A percentile compares a stretch with the other conserved stretches of the same genome.
These are phyloP conservation scores for Erpetoichthys calabaricus DNA, from an alignment of 2,797 vertebrate species.

Conservation along the genomic window DNA sequence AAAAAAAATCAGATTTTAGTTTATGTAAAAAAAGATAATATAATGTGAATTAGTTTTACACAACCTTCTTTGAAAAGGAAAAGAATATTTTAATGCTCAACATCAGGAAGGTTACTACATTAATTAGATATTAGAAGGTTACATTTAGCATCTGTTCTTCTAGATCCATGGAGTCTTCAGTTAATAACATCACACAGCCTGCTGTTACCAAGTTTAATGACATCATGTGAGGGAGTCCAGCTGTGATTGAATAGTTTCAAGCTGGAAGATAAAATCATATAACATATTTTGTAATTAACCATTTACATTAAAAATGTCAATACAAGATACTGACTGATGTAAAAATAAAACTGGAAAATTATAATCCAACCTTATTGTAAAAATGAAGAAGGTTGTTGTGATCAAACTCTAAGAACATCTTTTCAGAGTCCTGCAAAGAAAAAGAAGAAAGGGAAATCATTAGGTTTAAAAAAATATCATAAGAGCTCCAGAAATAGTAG, in stretches of 20 bases:
- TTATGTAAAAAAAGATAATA: too few species aligned
- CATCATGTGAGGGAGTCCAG: slow-evolving; percentile 70
- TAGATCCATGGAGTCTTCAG: neutral
- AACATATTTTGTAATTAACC: slow-evolving; percentile 12
- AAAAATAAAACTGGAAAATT: slow-evolving; percentile 6
- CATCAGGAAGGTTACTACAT: neutral
- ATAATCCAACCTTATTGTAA: slow-evolving; percentile 78
- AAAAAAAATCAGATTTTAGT: too few species aligned
- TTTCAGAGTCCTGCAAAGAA: slow-evolving; percentile 60
- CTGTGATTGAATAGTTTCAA: slow-evolving; percentile 69
- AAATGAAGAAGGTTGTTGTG: slow-evolving; percentile 86
- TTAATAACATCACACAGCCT: neutral
- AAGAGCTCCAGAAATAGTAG: too few species aligned
- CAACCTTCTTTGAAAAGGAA: too few species aligned
- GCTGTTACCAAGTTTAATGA: slow-evolving; percentile 33
- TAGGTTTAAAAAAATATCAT: neutral
- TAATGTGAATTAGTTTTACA: too few species aligned
- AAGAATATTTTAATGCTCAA: too few species aligned
- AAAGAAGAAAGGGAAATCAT: slow-evolving; percentile 9
- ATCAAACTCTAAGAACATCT: slow-evolving; percentile 77
- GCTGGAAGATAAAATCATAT: slow-evolving; percentile 38
- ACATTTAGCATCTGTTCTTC: neutral
- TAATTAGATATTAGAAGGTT: neutral
- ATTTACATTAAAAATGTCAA: slow-evolving; percentile 13
- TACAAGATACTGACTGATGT: slow-evolving; percentile 11